These are phyloP conservation scores for Stichopus chloronotus DNA, from an alignment of 35 echinoderm and acorn worm genomes.

Conservation along the genomic window DNA sequence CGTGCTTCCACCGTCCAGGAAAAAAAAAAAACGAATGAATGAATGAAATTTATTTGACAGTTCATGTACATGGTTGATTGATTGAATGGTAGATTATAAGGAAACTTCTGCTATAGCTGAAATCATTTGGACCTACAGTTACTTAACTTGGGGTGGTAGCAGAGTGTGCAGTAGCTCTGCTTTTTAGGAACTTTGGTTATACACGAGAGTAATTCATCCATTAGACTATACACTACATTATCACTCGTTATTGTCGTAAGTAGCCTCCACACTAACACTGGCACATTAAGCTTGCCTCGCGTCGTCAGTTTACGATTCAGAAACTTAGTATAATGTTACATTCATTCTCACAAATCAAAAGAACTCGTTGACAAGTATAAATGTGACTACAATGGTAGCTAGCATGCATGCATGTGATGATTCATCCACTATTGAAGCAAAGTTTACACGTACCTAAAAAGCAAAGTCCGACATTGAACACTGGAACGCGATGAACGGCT, in stretches of 20 bases:
- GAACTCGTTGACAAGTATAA: too few species aligned
- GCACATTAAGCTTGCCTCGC: background rate
- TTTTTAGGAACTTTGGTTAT: background rate
- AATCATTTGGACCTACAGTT: background rate
- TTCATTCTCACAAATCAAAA: too few species aligned
- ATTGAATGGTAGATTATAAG: background rate
- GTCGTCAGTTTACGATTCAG: background rate
- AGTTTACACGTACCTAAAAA: too few species aligned
- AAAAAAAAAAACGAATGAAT: conserved; percentile 5
- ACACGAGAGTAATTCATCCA: background rate
- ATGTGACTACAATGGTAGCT: too few species aligned
- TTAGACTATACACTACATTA: background rate
- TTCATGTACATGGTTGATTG: conserved; percentile 44
- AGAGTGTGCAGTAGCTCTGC: background rate
- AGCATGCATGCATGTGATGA: too few species aligned
- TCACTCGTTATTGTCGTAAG: background rate
- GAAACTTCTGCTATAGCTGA: background rate
- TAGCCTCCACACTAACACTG: background rate
- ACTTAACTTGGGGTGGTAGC: background rate
- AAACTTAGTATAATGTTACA: too few species aligned
- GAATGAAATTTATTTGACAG: conserved; percentile 43
- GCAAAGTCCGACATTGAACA: too few species aligned
- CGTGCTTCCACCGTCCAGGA: conserved; percentile 9
- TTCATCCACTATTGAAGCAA: too few species aligned
- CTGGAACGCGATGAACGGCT: too few species aligned